Evolutionary conservation across 53 echinoderm and acorn worm species (phyloP).

Genomic region (Echinometra lucunter): DNA sequence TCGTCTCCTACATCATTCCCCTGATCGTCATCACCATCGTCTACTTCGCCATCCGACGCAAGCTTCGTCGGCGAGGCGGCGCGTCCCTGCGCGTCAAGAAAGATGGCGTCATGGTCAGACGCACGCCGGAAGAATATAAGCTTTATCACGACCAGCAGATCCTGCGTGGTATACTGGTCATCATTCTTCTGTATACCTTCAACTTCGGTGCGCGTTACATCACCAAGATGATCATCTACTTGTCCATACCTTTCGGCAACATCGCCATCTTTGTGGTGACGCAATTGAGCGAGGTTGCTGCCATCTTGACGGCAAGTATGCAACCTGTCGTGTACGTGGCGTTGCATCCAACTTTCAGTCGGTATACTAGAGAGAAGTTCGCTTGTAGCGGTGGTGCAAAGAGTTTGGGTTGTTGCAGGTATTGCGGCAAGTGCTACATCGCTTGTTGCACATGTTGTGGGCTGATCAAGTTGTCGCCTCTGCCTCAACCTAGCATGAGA

Average conservation of each 20-base stretch:
- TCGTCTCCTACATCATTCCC: constrained; percentile 80
- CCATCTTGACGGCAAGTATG: constrained; percentile 47
- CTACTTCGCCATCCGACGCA: constrained; percentile 66
- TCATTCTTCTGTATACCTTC: constrained; percentile 29
- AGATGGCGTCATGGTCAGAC: background rate
- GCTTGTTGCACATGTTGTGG: constrained; percentile 44
- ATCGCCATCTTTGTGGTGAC: constrained; percentile 21
- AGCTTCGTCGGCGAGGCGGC: constrained; percentile 43
- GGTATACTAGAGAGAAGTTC: constrained; percentile 7
- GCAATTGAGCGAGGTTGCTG: constrained; percentile 42
- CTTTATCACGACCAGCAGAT: constrained; percentile 38
- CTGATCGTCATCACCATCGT: constrained; percentile 75
- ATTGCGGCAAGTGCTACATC: constrained; percentile 28
- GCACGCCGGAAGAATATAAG: constrained; percentile 25
- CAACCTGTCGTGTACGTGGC: constrained; percentile 27
- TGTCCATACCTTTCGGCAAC: constrained; percentile 22
- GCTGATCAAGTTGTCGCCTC: background rate
- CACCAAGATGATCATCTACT: constrained; percentile 46
- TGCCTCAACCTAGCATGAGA: background rate
- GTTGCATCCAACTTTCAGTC: constrained; percentile 42
- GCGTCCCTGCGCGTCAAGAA: constrained; percentile 7
- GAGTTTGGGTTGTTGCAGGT: background rate
- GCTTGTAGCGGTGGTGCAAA: background rate
- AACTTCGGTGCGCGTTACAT: constrained; percentile 57
- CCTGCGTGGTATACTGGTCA: constrained; percentile 32